Percentiles rank a stretch among this genome's conserved stretches.
Conservation (phyloP, 2,797 vertebrate species). For the Eidolon dupreanum region DNA sequence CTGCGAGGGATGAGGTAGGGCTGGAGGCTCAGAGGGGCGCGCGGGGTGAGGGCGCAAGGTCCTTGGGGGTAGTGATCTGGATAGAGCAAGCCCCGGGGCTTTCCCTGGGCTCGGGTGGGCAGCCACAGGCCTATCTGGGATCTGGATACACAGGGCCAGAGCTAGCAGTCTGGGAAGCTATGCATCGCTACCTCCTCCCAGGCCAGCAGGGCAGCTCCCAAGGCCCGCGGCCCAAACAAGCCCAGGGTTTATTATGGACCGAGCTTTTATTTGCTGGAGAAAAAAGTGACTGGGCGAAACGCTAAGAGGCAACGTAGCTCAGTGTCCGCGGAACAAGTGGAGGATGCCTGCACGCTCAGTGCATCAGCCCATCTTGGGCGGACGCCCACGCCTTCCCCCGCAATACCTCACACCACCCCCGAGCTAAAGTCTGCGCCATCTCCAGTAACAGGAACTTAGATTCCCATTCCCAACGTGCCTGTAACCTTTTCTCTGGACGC, state of each 20-base stretch:
- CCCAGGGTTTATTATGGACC: not conserved
- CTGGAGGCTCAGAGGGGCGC: not conserved
- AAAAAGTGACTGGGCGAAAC: not conserved
- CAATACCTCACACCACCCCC: not conserved
- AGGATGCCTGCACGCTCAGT: not conserved
- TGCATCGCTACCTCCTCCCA: not conserved
- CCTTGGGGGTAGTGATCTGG: not conserved
- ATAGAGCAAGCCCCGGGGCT: not conserved
- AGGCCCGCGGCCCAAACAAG: not conserved
- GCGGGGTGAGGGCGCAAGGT: not conserved
- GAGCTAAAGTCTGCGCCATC: not conserved
- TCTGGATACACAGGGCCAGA: not conserved
- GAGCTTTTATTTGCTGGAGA: not conserved
- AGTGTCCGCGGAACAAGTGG: not conserved
- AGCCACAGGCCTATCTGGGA: not conserved
- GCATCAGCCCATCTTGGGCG: not conserved
- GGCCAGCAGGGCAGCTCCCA: not conserved
- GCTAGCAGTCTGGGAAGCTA: not conserved
- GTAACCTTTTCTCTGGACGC: not conserved
- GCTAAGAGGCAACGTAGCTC: accelerated
- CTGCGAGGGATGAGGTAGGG: too few relatives aligned
- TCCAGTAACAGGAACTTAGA: not conserved
- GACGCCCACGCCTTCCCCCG: not conserved
- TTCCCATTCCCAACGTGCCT: not conserved
- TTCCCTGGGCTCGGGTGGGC: not conserved